phyloP scores from a whole-genome alignment of 2,113 vertebrate species.

The Halichoeres trimaculatus region DNA sequence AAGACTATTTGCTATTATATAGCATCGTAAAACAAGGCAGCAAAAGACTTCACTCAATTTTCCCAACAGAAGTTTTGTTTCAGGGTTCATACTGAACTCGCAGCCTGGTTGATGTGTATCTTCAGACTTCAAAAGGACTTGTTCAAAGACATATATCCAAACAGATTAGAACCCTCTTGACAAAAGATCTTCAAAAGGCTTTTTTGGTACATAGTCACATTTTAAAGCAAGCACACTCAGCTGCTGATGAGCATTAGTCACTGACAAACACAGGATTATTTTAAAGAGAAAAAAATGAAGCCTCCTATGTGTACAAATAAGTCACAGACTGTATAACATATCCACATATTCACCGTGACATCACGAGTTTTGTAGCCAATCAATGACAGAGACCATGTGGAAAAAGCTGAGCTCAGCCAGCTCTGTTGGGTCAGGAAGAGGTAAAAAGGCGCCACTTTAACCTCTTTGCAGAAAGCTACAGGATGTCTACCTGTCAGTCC shows the following conservation, averaged over 20 bases:
- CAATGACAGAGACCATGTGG: no score
- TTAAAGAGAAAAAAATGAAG: neutral
- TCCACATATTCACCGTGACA: no score
- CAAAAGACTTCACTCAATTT: neutral
- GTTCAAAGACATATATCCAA: neutral
- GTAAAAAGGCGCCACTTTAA: no score
- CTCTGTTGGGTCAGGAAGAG: no score
- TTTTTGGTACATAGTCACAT: neutral
- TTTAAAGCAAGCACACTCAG: neutral
- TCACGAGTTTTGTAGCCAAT: no score
- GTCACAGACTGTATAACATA: neutral
- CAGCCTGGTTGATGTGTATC: neutral
- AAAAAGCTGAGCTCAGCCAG: no score
- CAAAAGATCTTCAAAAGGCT: neutral
- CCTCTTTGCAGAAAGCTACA: no score
- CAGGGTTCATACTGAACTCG: neutral
- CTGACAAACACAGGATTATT: neutral
- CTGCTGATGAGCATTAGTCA: neutral
- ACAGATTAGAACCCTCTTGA: neutral
- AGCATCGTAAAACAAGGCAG: conserved; percentile 8
- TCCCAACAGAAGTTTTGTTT: neutral
- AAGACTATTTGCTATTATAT: conserved; percentile 5
- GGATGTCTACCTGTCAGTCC: no score
- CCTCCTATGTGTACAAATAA: neutral
- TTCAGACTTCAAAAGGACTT: neutral